Evolutionary conservation across 2,797 vertebrate genomes (phyloP), one percentile per base, ranked within the genome.

Genomic region (Heterohyrax brucei): DNA sequence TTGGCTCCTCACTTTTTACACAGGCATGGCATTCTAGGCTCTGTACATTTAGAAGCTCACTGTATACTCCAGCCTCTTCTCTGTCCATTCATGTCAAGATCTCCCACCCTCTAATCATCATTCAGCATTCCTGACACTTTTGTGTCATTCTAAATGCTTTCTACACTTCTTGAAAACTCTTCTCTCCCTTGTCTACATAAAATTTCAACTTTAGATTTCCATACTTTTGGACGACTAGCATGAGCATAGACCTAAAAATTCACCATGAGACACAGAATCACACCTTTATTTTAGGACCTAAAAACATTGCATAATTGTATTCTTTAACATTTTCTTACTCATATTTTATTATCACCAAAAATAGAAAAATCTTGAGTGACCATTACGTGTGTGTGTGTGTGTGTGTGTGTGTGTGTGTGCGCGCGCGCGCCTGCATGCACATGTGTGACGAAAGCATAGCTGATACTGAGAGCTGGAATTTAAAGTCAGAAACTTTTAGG

Each of bases 261-360:
- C 56, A 90, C 14, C 46, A 72, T 1, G 3, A 87, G 53, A 21
- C 66, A 91, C 12, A 85, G 26, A 94, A 33, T 76, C 61, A 80
- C 2, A 84, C 30, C 24, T 24, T 82, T 76, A 18, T 56, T 62
- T 24, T 53, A 22, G n/a, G 5, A 62, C 50, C 12, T 56, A 88
- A 78, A 89, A 6, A 53, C 5, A 46, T 56, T 59, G 53, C 18
- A 88, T 21, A 3, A 46, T 56, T 59, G 53, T 21, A 88, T 21
- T 56, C 26, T 24, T 94, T 48, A 83, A 79, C 44, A 56, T 78
- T 84, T 94, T 96, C 28, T 92, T 82, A 75, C 28, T 68, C 66
- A 87, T 85, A 93, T 84, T 3, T 56, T 59, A 68, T 46, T 24
- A 66, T 72, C 30, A 72, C 22, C 46, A 92, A 14, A 26, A 80